Evolutionary conservation across 2,888 invertebrate genomes (phyloP).

Genomic region (Lucinisca nassula): DNA sequence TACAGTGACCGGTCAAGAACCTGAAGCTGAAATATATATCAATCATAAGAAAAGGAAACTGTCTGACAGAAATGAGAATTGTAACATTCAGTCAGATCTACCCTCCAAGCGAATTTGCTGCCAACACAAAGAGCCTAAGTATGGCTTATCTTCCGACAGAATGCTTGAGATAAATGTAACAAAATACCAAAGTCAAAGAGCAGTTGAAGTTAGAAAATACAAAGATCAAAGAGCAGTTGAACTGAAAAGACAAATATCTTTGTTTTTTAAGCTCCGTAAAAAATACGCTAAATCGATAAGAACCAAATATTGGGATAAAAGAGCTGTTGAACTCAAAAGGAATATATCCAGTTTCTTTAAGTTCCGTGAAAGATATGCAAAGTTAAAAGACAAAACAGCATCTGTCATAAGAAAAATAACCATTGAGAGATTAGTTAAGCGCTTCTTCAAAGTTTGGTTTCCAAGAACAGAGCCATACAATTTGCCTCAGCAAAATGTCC

Average conservation of each 20-base stretch:
- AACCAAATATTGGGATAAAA: neutral
- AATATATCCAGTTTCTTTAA: neutral
- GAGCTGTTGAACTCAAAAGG: neutral
- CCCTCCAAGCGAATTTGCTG: neutral
- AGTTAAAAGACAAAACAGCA: neutral
- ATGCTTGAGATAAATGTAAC: no score
- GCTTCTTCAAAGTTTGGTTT: conserved; percentile 28
- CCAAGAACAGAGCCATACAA: neutral
- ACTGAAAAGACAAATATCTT: neutral
- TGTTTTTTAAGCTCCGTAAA: neutral
- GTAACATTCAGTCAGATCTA: neutral
- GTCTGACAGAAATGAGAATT: neutral
- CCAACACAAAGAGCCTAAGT: no score
- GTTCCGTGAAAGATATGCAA: neutral
- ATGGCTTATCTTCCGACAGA: no score
- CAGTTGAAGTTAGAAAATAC: neutral
- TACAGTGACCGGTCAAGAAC: no score
- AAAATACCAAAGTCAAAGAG: no score
- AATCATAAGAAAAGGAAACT: neutral
- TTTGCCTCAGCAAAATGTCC: no score
- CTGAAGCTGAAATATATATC: no score
- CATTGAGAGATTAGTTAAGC: conserved; percentile 26
- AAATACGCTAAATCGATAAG: neutral
- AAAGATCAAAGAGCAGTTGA: neutral
- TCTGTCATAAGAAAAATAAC: neutral